Conservation (phyloP, 2,888 invertebrate species). For the Scaeva pyrastri region DNA sequence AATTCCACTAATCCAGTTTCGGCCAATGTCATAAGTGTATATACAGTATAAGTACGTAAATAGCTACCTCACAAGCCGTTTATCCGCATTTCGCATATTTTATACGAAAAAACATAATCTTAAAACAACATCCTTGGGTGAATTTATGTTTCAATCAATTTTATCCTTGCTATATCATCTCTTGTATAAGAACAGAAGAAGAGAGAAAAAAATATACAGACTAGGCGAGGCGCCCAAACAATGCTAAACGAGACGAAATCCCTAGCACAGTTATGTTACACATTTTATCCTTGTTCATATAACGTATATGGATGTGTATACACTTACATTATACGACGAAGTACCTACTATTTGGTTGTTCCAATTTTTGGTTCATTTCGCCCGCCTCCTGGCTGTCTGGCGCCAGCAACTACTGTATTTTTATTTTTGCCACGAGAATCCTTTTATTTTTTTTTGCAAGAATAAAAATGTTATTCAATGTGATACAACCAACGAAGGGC, state of each 20-base stretch:
- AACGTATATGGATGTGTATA: too few relatives aligned
- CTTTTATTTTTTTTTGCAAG: constrained; percentile 22
- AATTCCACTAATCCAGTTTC: background rate
- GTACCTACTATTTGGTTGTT: constrained; percentile 44
- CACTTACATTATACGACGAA: too few relatives aligned
- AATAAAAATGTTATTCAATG: constrained; percentile 30
- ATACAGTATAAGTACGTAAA: too few relatives aligned
- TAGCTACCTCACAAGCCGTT: constrained; percentile 29
- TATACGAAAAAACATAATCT: constrained; percentile 46
- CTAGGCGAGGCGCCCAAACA: constrained; percentile 34
- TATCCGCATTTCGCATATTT: constrained; percentile 23
- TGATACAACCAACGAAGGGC: constrained; percentile 26
- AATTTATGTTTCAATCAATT: constrained; percentile 74
- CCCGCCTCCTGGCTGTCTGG: constrained; percentile 74
- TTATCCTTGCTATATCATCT: constrained; percentile 28
- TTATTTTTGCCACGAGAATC: constrained; percentile 50
- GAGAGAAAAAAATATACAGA: background rate
- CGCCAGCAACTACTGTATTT: constrained; percentile 58
- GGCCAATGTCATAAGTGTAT: background rate
- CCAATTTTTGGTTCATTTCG: constrained; percentile 71
- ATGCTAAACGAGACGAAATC: constrained; percentile 25
- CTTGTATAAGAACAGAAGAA: background rate
- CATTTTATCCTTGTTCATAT: background rate
- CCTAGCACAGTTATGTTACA: constrained; percentile 42
- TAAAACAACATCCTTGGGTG: constrained; percentile 62